A percentile compares a stretch with the other conserved stretches of the same genome.
Evolutionary conservation across 2,113 vertebrate genomes (phyloP).

Genomic region (Piliocolobus tephrosceles): DNA sequence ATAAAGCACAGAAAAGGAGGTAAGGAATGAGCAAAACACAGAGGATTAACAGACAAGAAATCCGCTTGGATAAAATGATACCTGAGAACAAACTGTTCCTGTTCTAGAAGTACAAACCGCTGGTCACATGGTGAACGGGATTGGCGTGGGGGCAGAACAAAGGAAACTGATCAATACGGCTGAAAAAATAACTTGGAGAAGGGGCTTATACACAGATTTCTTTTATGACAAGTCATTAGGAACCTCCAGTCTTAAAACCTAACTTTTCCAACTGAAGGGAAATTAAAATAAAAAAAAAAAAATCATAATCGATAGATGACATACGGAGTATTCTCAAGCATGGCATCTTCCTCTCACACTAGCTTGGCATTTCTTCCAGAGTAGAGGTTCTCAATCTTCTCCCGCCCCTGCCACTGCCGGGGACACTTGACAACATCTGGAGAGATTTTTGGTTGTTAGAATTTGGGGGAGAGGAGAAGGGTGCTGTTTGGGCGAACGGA

Average conservation of each 20-base stretch:
- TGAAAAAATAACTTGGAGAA: not conserved
- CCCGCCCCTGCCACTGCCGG: not conserved
- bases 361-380: not conserved
- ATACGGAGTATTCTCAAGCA: rapidly evolving
- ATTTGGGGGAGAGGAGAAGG: not conserved
- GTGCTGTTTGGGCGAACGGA: too few relatives aligned
- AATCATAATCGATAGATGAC: not conserved
- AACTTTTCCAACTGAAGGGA: not conserved
- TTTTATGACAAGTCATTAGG: not conserved
- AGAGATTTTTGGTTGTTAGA: not conserved
- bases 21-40: not conserved
- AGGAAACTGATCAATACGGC: not conserved
- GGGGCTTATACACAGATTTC: not conserved
- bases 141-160: not conserved
- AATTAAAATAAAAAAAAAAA: not conserved
- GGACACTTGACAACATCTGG: not conserved
- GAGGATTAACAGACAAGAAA: not conserved
- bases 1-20: not conserved
- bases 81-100: constrained; percentile 3
- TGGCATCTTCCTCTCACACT: not conserved
- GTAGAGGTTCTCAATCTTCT: not conserved
- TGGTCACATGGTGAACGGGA: not conserved
- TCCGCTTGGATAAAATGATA: not conserved
- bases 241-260: not conserved
- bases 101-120: not conserved